Evolutionary conservation across 2,797 vertebrate species (phyloP), one percentile per base, ranked within the genome.

Genomic region (Ispidina picta): DNA sequence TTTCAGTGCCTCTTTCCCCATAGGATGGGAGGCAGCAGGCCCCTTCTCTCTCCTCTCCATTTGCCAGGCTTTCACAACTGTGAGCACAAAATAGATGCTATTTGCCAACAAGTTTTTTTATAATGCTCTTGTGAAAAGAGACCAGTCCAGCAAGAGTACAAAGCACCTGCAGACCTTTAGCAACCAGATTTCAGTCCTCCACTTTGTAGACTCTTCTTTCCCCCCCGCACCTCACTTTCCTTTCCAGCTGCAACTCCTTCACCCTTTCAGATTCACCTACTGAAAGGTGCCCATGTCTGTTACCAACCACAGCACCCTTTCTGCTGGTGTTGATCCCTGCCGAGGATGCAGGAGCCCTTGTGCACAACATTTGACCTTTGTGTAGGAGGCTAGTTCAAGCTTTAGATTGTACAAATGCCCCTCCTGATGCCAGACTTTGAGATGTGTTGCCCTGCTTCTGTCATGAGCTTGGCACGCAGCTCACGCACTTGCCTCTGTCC

Each of bases 61-160:
- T 71, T 48, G 14, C n/a, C 65, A 54, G 78, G 15, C 68, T 63
- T 88, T 39, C 59, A 63, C 37, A 39, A 5, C 14, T 15, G 15
- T 33, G 25, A 35, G 25, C 20, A 59, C 51, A 29, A 29, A 37
- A 64, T 11, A 83, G 5, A 28, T 48, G 17, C 25, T 14, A 14
- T 94, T 62, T 62, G 49, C 75, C 73, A 39, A 35, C 15, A 63
- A 41, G 83, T 72, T 93, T 88, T 88, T 93, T 89, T 41, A 28
- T 60, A 12, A 35, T 26, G 6, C 31, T 71, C 46, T 75, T 41
- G 19, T 39, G 14, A 39, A 17, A 1, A 21, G 51, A 71, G 54
- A 18, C 8, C 17, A 28, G 44, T 52, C 37, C n/a, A 22, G 43
- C 17, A 33, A 46, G 33, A 52, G 19, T 22, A 13, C 5, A 39